These are phyloP conservation scores for Calliopum simillimum DNA, from an alignment of 2,888 invertebrate species.

Conservation along the genomic window DNA sequence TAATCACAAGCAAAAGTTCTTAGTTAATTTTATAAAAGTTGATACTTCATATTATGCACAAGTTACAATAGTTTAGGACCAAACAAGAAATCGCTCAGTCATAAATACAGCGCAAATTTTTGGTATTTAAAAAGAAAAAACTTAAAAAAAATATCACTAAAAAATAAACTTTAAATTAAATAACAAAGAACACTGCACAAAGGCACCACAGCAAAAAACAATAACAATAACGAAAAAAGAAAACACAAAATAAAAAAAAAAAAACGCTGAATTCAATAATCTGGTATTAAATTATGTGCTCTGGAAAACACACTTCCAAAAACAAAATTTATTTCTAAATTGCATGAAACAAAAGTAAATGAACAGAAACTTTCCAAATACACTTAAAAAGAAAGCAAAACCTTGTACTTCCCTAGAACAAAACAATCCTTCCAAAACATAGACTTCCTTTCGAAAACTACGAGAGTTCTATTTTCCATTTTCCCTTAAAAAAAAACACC, in stretches of 20 bases:
- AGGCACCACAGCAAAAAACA: conserved; percentile 43
- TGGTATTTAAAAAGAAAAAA: conserved; percentile 36
- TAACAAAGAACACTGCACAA: conserved; percentile 45
- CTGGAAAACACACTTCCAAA: background rate
- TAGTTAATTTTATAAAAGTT: too few species aligned
- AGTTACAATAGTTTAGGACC: background rate
- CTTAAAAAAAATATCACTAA: conserved; percentile 42
- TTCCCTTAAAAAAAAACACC: background rate
- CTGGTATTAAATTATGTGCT: conserved; percentile 31
- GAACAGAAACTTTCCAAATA: background rate
- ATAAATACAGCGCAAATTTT: conserved; percentile 54
- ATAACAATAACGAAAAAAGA: conserved; percentile 44
- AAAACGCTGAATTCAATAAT: conserved; percentile 17
- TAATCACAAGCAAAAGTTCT: too few species aligned
- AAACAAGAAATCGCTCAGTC: conserved; percentile 57
- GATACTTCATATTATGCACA: too few species aligned
- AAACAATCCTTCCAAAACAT: background rate
- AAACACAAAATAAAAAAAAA: conserved; percentile 30
- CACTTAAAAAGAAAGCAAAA: background rate
- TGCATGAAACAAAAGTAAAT: background rate
- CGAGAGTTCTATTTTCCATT: background rate
- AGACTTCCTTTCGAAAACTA: background rate
- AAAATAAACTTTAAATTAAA: conserved; percentile 41
- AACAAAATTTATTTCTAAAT: conserved; percentile 2
- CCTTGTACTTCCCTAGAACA: background rate